Percentiles rank a stretch among this genome's conserved stretches.
Evolutionary conservation across 2,888 invertebrate species (phyloP).

Genomic region (Masnerella sp.): DNA sequence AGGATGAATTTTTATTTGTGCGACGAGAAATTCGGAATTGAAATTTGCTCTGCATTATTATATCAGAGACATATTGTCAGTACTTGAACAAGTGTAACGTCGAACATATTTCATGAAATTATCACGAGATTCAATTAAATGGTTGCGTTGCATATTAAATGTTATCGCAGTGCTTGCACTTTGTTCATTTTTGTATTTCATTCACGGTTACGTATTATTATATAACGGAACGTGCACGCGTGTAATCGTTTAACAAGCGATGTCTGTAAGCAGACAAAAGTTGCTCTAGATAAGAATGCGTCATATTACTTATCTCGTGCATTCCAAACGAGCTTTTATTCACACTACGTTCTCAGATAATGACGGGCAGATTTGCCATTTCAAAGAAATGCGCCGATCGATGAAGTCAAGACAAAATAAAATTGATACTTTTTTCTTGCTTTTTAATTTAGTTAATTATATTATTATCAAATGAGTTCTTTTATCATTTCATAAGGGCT

Average conservation of each 20-base stretch:
- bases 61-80: no score
- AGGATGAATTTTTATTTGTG: no score
- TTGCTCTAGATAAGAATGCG: slow-evolving; percentile 21
- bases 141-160: slow-evolving; percentile 7
- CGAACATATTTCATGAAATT: slow-evolving; percentile 11
- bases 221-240: slow-evolving; percentile 5
- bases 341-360: slow-evolving; percentile 11
- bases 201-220: slow-evolving; percentile 22
- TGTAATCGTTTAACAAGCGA: slow-evolving; percentile 14
- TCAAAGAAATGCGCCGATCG: slow-evolving; percentile 4
- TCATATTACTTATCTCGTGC: slow-evolving; percentile 32
- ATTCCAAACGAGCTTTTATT: slow-evolving; percentile 35
- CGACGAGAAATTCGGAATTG: no score
- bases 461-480: no score
- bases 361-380: not conserved
- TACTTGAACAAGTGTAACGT: not conserved
- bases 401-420: not conserved
- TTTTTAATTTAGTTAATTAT: no score
- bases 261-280: slow-evolving; percentile 16
- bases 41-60: no score
- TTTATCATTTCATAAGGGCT: no score
- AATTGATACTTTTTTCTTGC: not conserved
- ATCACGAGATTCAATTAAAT: slow-evolving; percentile 31
- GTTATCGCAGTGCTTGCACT: slow-evolving; percentile 25
- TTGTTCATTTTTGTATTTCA: slow-evolving; percentile 29